Conservation (phyloP, 2,888 invertebrate species). For the Latrodectus elegans region DNA sequence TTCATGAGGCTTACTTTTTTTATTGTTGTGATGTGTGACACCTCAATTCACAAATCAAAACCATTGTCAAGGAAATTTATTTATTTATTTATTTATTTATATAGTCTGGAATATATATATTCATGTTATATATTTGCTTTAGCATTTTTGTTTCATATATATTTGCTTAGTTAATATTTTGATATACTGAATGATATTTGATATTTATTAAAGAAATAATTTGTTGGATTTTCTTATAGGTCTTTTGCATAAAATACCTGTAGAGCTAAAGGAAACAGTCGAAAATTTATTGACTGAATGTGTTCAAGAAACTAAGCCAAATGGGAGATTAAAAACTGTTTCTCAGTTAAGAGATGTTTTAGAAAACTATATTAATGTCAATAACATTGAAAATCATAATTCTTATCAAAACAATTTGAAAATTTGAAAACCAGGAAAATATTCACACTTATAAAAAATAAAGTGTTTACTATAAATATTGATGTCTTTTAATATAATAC, state of each 20-base stretch:
- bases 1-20: not conserved
- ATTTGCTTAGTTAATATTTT: not conserved
- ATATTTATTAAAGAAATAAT: not conserved
- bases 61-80: not conserved
- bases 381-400: constrained; percentile 47
- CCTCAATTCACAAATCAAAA: not conserved
- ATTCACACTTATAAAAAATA: no score
- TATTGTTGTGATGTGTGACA: not conserved
- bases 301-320: constrained; percentile 70
- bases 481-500: no score
- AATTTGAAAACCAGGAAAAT: not conserved
- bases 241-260: constrained; percentile 68
- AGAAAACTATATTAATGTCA: constrained; percentile 64
- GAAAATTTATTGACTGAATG: constrained; percentile 71
- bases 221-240: constrained; percentile 49
- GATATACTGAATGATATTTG: not conserved
- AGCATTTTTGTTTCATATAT: not conserved
- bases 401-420: constrained; percentile 11
- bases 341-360: constrained; percentile 69
- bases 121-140: not conserved
- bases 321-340: constrained; percentile 69
- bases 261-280: constrained; percentile 63
- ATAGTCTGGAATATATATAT: no score
- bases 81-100: no score
- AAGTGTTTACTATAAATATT: no score